These are phyloP conservation scores for Alviniconcha strummeri DNA, from an alignment of 2,888 invertebrate genomes.

Conservation along the genomic window DNA sequence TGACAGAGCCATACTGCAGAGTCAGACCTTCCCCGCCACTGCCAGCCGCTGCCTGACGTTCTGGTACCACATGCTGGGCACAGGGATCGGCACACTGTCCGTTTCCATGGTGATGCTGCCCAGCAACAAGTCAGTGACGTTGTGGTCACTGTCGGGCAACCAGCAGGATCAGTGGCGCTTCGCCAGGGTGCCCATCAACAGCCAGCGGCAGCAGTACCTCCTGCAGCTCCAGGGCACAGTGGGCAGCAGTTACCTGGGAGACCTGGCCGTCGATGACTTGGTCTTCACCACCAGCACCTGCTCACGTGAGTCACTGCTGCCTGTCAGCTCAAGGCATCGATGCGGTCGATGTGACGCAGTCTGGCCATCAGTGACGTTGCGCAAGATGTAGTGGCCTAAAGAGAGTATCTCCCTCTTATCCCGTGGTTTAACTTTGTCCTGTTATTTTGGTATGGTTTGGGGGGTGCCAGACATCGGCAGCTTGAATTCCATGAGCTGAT, in stretches of 20 bases:
- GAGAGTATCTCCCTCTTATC: too few relatives aligned
- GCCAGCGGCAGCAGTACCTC: slow-evolving; percentile 37
- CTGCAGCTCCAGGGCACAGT: slow-evolving; percentile 59
- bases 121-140: slow-evolving; percentile 39
- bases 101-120: slow-evolving; percentile 36
- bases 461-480: background rate
- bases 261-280: slow-evolving; percentile 68
- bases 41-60: slow-evolving; percentile 57
- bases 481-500: too few relatives aligned
- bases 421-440: too few relatives aligned
- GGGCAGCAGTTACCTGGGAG: slow-evolving; percentile 57
- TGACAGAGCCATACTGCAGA: slow-evolving; percentile 50
- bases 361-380: too few relatives aligned
- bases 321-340: too few relatives aligned
- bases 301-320: slow-evolving; percentile 45
- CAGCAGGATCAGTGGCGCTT: slow-evolving; percentile 55
- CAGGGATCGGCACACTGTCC: slow-evolving; percentile 45
- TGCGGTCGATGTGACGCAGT: too few relatives aligned
- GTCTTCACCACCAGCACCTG: slow-evolving; percentile 56
- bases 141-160: slow-evolving; percentile 59
- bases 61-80: slow-evolving; percentile 67
- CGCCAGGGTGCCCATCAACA: slow-evolving; percentile 51
- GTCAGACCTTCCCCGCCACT: slow-evolving; percentile 35
- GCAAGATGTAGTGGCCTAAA: too few relatives aligned
- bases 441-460: background rate